Evolutionary conservation across 92 coral and sea anemone species (phyloP).

Genomic region (Chrysogorgia sp.): DNA sequence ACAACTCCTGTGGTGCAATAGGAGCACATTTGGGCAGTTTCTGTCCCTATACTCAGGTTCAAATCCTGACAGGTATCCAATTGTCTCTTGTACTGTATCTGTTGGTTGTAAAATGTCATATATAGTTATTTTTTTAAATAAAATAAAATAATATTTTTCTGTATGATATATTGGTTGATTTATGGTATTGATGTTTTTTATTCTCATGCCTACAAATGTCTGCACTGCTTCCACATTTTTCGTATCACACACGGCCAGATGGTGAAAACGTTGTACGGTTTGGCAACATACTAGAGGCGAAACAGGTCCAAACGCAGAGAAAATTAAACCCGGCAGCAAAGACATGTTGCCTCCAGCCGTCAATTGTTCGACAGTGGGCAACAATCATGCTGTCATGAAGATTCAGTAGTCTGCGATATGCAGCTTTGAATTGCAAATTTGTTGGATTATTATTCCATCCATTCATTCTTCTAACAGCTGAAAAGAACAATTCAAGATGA

Average conservation of each 20-base stretch:
- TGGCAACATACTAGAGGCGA: neutral
- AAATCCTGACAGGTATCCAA: too few species aligned
- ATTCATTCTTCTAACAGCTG: neutral
- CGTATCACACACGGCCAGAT: neutral
- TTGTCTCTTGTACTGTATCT: too few species aligned
- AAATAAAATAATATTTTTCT: too few species aligned
- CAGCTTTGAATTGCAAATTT: constrained; percentile 17
- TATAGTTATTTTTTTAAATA: too few species aligned
- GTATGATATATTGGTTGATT: too few species aligned
- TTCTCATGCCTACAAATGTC: neutral
- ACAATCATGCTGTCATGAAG: constrained; percentile 16
- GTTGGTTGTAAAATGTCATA: too few species aligned
- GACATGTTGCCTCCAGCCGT: neutral
- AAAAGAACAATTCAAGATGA: constrained; percentile 5
- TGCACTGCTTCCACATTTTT: neutral
- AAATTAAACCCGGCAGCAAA: too few species aligned
- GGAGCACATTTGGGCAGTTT: too few species aligned
- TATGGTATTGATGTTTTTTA: too few species aligned
- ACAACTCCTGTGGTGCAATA: too few species aligned
- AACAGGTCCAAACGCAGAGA: too few species aligned
- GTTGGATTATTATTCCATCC: constrained; percentile 32
- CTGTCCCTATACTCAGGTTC: too few species aligned
- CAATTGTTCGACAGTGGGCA: neutral
- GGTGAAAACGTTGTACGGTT: neutral
- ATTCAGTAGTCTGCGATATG: constrained; percentile 17